phyloP scores from a whole-genome alignment of 2,888 invertebrate species.

The Drosophila putrida region DNA sequence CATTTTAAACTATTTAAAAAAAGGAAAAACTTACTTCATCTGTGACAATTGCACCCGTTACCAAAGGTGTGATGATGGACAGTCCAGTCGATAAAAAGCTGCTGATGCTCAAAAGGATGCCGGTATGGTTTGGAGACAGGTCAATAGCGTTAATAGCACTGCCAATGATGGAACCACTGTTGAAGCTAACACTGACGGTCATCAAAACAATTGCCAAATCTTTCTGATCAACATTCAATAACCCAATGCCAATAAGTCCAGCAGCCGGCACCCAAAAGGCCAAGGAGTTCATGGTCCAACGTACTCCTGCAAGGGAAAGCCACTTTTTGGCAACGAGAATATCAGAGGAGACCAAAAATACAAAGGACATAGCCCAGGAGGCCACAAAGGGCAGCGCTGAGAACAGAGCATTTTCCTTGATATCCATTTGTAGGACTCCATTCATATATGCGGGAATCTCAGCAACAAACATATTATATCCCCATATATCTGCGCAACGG shows the following conservation, averaged over 20 bases:
- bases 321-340: conserved; percentile 84
- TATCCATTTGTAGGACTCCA: conserved; percentile 87
- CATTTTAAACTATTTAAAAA: too few species aligned
- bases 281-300: conserved; percentile 79
- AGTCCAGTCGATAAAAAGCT: conserved; percentile 88
- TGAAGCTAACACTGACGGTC: conserved; percentile 87
- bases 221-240: conserved; percentile 82
- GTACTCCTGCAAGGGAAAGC: conserved; percentile 81
- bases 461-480: conserved; percentile 89
- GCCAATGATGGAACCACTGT: conserved; percentile 88
- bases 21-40: conserved; percentile 86
- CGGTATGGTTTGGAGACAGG: conserved; percentile 89
- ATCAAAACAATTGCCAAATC: conserved; percentile 86
- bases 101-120: conserved; percentile 89
- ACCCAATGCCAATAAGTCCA: conserved; percentile 86
- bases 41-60: conserved; percentile 86
- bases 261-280: conserved; percentile 86
- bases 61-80: conserved; percentile 88
- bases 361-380: conserved; percentile 86
- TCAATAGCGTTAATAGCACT: conserved; percentile 89
- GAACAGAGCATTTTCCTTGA: conserved; percentile 86
- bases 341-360: conserved; percentile 85
- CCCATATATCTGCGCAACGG: conserved; percentile 90
- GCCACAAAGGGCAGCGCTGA: conserved; percentile 87
- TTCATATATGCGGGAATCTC: conserved; percentile 90